phyloP scores from a whole-genome alignment of 2,797 vertebrate genomes.

The Amblyraja radiata region DNA sequence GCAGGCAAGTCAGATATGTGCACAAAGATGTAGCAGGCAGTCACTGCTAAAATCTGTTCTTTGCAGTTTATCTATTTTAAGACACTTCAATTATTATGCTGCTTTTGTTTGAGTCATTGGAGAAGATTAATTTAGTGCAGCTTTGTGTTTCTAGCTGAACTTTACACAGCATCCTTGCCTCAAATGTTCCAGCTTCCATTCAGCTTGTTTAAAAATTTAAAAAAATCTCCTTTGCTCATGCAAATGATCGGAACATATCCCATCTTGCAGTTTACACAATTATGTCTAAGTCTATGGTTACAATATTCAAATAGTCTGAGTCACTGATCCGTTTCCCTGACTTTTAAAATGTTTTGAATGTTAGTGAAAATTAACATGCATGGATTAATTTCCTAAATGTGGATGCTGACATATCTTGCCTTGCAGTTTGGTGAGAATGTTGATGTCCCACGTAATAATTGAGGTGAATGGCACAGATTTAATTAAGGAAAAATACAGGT shows the following conservation, averaged over 20 bases:
- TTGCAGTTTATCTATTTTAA: not conserved
- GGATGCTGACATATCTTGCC: not conserved
- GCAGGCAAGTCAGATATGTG: not conserved
- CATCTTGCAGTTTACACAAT: not conserved
- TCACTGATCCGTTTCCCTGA: not conserved
- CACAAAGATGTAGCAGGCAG: not conserved
- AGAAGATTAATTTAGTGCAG: not conserved
- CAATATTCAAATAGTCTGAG: not conserved
- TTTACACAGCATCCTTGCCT: not conserved
- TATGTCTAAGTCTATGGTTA: not conserved
- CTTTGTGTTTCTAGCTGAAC: not conserved
- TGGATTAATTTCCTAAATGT: not conserved
- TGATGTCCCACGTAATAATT: too few species aligned
- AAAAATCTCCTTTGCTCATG: not conserved
- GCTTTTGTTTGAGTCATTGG: not conserved
- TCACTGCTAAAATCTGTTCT: not conserved
- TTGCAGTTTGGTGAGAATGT: too few species aligned
- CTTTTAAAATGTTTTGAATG: not conserved
- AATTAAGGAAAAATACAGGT: too few species aligned
- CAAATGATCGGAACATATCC: not conserved
- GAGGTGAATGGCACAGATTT: too few species aligned
- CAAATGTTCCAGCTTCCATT: not conserved
- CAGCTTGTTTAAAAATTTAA: not conserved
- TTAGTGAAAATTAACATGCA: not conserved
- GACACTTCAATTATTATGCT: not conserved